Base-by-base conservation (phyloP, 2,888 invertebrate genomes). In the Lamellibrachia satsuma region DNA sequence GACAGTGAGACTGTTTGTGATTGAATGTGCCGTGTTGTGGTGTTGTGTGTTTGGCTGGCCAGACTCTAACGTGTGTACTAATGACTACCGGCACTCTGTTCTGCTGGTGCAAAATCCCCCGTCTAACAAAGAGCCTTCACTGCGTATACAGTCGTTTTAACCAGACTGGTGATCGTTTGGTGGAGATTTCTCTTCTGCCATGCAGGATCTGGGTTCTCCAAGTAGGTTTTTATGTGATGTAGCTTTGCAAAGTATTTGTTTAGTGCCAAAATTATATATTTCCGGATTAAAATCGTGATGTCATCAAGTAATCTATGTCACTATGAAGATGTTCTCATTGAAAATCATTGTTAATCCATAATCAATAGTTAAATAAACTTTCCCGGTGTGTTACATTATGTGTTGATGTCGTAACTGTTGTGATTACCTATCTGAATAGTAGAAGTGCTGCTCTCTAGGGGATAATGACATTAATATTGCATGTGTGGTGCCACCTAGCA, bases 1-100 rank as follows among this genome's bases (percentile, higher is more conserved):
- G 75, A 75, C 75, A 75, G 75, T 75, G 75, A 75, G 75, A 75
- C 75, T 75, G 75, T 75, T 75, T 75, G 75, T 75, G 75, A 75
- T 75, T 22, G 75, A 39, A 39, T 39, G 15, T 15, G 75, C 75
- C 75, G 75, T 75, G 75, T 75, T 75, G 75, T 75, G 75, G 75
- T 15, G 22, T 75, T 75, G 15, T 75, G 75, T 75, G 75, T 75
- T 75, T 75, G 75, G 75, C 75, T 75, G 75, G 75, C 75, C 75
- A 75, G 75, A 75, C 75, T 15, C 75, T 75, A 15, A n/a, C 75
- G 75, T 75, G 75, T 75, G 22, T 75, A 75, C 6, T n/a, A 75
- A n/a, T 15, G 6, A 75, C 3, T 22, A 75, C 75, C 75, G 22
- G 22, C 6, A 22, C n/a, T 15, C 75, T 75, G 75, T n/a, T 75